These are phyloP conservation scores for Leuctra nigra DNA, from an alignment of 2,888 invertebrate genomes.

Conservation along the genomic window DNA sequence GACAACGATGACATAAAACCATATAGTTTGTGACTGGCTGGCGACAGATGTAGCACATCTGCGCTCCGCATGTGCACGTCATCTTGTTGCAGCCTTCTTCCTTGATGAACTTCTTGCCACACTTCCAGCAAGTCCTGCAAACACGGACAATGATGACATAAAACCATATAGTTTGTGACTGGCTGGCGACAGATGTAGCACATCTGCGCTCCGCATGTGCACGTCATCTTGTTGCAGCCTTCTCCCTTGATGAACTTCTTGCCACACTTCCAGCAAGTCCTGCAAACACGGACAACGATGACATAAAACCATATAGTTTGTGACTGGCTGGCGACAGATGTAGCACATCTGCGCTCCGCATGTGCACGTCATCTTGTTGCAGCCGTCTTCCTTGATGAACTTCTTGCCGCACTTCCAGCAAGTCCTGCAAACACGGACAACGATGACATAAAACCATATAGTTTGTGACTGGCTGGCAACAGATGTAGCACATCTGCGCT, in stretches of 20 bases:
- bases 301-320: too few species aligned
- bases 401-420: conserved; percentile 39
- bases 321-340: conserved; percentile 40
- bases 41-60: conserved; percentile 45
- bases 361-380: conserved; percentile 46
- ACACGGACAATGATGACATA: too few species aligned
- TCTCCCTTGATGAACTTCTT: conserved; percentile 41
- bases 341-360: conserved; percentile 45
- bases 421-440: conserved; percentile 33
- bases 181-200: conserved; percentile 44
- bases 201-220: conserved; percentile 41
- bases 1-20: too few species aligned
- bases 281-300: too few species aligned
- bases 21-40: conserved; percentile 41
- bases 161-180: too few species aligned
- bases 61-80: conserved; percentile 42
- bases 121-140: conserved; percentile 38
- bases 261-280: conserved; percentile 39
- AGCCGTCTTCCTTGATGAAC: conserved; percentile 43
- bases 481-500: conserved; percentile 44
- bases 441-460: too few species aligned
- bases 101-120: conserved; percentile 41
- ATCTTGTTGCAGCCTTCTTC: conserved; percentile 46
- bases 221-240: conserved; percentile 47
- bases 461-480: conserved; percentile 39